Evolutionary conservation across 2,888 invertebrate species (phyloP).

Genomic region (Muscina levida): DNA sequence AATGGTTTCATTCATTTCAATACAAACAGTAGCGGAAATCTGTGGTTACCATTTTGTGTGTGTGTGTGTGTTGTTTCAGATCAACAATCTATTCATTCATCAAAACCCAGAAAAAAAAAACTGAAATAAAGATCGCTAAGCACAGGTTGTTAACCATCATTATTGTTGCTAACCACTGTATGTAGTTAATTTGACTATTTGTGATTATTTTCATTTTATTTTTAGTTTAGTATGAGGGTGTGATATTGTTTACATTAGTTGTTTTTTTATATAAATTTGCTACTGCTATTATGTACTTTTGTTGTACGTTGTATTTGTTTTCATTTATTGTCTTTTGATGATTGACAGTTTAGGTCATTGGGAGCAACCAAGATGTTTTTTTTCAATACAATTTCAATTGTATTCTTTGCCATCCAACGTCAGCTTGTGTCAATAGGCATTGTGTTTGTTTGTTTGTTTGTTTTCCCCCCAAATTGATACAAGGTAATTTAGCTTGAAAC

Average conservation of each 20-base stretch:
- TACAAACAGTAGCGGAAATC: constrained; percentile 41
- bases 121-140: neutral
- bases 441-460: neutral
- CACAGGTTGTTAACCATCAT: constrained; percentile 33
- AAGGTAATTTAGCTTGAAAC: constrained; percentile 8
- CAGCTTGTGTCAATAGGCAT: too few species aligned
- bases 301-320: constrained; percentile 1
- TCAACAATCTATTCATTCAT: neutral
- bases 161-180: constrained; percentile 1
- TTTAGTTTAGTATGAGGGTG: constrained; percentile 26
- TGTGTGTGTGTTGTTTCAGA: constrained; percentile 12
- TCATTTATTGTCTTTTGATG: constrained; percentile 19
- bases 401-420: neutral
- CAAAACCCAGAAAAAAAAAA: neutral
- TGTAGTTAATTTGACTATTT: too few species aligned
- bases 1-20: neutral
- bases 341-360: constrained; percentile 54
- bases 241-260: constrained; percentile 23
- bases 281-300: too few species aligned
- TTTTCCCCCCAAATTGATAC: neutral
- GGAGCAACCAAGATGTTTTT: constrained; percentile 10
- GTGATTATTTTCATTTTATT: neutral
- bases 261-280: neutral
- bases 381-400: neutral
- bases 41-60: constrained; percentile 25